Base-by-base conservation (phyloP, 2,113 vertebrate genomes). In the Arvicanthis niloticus region DNA sequence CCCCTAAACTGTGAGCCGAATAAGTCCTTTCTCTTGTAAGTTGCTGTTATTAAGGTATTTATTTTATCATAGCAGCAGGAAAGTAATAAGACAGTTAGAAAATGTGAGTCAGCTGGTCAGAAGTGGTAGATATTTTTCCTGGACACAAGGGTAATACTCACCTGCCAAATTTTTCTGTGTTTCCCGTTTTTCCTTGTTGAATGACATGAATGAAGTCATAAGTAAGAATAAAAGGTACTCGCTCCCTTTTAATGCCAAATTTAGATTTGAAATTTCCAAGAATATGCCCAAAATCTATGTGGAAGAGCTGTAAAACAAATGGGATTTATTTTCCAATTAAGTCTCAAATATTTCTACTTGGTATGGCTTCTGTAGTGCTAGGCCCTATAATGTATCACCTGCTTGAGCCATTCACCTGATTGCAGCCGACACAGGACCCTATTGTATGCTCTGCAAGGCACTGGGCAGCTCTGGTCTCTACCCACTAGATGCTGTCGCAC, bases 201-300 rank as follows among this genome's bases (percentile, higher is more conserved):
- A 99, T 99, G 97, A 99, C 99, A 42, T 99, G 99, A 98, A 99
- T 99, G 98, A 99, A 99, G 98, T 99, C 99, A 84, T 99, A 99
- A 15, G 99, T 99, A 96, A 99, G 99, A 98, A 99, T 99, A 97
- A 99, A 99, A 91, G 99, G 99, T 91, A 99, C 99, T 3, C 99
- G 99, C 97, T 99, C 99, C 98, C 99, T 99, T 98, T 99, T 99
- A 98, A 99, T 99, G 97, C 99, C 99, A 98, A 99, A 99, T 98
- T 99, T 99, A 80, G 99, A 99, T 96, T 99, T 99, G 97, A 99
- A 99, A 98, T 99, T 99, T 91, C 99, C 99, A 98, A 99, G 99
- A 98, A 99, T 99, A 98, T 99, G 99, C 56, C 99, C 99, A 96
- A 99, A 99, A 98, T 99, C 99, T 96, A 99, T 99, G 98, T 99